A percentile compares a stretch with the other conserved stretches of the same genome.
phyloP scores from a whole-genome alignment of 2,888 invertebrate genomes.

The Drosophila picticornis region DNA sequence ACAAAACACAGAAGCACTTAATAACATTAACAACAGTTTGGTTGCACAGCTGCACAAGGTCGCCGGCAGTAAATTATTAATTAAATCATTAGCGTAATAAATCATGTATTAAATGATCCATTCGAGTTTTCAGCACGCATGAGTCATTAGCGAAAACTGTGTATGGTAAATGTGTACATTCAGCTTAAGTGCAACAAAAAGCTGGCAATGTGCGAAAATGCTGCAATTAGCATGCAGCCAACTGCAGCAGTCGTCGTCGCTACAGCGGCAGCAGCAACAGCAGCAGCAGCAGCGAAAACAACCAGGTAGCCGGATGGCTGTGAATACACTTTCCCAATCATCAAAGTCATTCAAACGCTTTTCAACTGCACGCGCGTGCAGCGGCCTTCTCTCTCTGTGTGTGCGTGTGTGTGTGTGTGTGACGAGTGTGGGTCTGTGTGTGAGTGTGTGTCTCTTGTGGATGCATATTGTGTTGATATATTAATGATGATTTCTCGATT shows the following conservation, averaged over 20 bases:
- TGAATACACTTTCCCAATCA: constrained; percentile 80
- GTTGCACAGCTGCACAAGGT: constrained; percentile 54
- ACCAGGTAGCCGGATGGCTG: constrained; percentile 47
- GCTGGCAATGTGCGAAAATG: constrained; percentile 75
- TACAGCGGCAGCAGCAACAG: constrained; percentile 6
- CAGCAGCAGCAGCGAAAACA: constrained; percentile 11
- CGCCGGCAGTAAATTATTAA: constrained; percentile 62
- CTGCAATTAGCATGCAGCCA: constrained; percentile 71
- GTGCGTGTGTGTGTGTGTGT: constrained; percentile 3
- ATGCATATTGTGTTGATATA: constrained; percentile 76
- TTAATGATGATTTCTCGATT: constrained; percentile 80
- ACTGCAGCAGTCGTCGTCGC: neutral
- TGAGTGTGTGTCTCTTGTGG: constrained; percentile 35
- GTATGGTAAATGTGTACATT: neutral
- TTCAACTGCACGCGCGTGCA: constrained; percentile 71
- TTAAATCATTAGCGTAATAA: constrained; percentile 74
- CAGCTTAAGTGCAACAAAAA: constrained; percentile 26
- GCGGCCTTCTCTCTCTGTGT: constrained; percentile 24
- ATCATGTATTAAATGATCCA: constrained; percentile 56
- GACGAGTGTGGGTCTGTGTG: constrained; percentile 4
- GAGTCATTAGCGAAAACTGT: constrained; percentile 51
- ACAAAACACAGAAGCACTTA: constrained; percentile 39
- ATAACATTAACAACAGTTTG: constrained; percentile 33
- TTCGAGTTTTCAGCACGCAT: constrained; percentile 55
- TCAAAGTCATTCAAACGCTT: constrained; percentile 78